These are phyloP conservation scores for Geotrypetes seraphini DNA, from an alignment of 2,797 vertebrate species.

Conservation along the genomic window DNA sequence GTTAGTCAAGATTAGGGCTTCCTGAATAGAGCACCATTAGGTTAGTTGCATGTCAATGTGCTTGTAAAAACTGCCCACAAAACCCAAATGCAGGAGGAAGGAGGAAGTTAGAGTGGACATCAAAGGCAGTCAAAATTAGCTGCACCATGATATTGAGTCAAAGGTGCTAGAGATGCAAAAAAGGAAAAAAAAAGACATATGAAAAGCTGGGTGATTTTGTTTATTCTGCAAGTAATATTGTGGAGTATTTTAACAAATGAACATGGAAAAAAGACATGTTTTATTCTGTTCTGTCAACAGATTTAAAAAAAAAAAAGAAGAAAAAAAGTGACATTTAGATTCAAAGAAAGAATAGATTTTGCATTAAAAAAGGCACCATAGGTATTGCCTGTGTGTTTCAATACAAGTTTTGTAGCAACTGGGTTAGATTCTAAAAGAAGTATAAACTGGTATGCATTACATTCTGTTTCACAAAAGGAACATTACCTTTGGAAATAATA, in stretches of 20 bases:
- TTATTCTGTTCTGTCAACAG: slow-evolving; percentile 6
- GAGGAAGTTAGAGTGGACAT: slow-evolving; percentile 63
- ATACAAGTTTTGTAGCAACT: slow-evolving; percentile 11
- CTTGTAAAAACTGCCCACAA: slow-evolving; percentile 79
- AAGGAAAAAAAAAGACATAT: slow-evolving; percentile 16
- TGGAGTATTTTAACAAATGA: slow-evolving; percentile 21
- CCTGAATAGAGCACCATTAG: slow-evolving; percentile 95
- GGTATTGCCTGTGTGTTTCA: slow-evolving; percentile 19
- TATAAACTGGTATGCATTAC: slow-evolving; percentile 24
- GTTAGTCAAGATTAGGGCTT: slow-evolving; percentile 99
- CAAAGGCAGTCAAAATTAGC: slow-evolving; percentile 59
- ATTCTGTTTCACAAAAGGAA: slow-evolving; percentile 32
- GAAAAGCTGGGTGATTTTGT: slow-evolving; percentile 4
- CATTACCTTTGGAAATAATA: slow-evolving; percentile 46
- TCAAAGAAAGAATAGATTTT: slow-evolving; percentile 1
- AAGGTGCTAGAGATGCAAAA: slow-evolving; percentile 33
- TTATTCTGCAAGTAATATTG: too few species aligned
- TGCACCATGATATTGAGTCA: slow-evolving; percentile 37
- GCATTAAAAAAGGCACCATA: background rate
- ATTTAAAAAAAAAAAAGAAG: slow-evolving; percentile 8
- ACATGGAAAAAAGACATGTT: slow-evolving; percentile 20
- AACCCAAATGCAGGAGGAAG: slow-evolving; percentile 71
- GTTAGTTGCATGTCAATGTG: slow-evolving; percentile 98
- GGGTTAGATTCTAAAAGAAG: slow-evolving; percentile 22
- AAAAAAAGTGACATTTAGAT: slow-evolving; percentile 12